Evolutionary conservation across 53 echinoderm and acorn worm species (phyloP), one percentile per base, ranked within the genome.

Genomic region (Antedon mediterranea): DNA sequence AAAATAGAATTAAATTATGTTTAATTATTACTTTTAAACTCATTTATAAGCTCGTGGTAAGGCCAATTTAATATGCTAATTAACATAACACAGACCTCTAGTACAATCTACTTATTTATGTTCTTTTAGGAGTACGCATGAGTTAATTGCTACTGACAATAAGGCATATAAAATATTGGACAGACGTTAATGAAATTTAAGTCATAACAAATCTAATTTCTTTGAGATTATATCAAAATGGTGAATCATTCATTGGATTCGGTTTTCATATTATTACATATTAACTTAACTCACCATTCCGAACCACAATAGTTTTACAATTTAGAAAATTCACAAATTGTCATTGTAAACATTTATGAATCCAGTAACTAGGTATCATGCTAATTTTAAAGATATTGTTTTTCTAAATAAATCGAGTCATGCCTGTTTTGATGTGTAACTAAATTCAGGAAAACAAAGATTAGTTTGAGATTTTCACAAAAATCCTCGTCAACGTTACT

Each of bases 161-260:
- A 57, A 57, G 9, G 20, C 57, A 26, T 57, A 57, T 57, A 57
- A 57, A 57, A 57, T 57, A 57, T 57, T 57, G 57, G 2, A 18
- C 9, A 57, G 57, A 57, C 57, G 57, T 15, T 57, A 57, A 57
- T 57, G 23, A 57, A 57, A 57, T 57, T 57, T 57, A 57, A 57
- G 57, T 57, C 57, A 57, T 57, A 57, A 57, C 57, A 57, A 57
- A 57, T 57, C 57, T 57, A 57, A 57, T 57, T 57, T 57, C 57
- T 57, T 57, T 23, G 57, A 57, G 57, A 57, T 57, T 57, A 57
- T 57, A 57, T 57, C 57, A 18, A 57, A 57, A 57, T 57, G 57
- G 57, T 57, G 57, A 57, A 57, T 57, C 57, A 57, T 57, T 57
- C 57, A 18, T 2, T 18, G 23, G 57, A 57, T 23, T 11, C 57